phyloP scores from a whole-genome alignment of 1,140 invertebrate species.

The Ylistrum balloti region DNA sequence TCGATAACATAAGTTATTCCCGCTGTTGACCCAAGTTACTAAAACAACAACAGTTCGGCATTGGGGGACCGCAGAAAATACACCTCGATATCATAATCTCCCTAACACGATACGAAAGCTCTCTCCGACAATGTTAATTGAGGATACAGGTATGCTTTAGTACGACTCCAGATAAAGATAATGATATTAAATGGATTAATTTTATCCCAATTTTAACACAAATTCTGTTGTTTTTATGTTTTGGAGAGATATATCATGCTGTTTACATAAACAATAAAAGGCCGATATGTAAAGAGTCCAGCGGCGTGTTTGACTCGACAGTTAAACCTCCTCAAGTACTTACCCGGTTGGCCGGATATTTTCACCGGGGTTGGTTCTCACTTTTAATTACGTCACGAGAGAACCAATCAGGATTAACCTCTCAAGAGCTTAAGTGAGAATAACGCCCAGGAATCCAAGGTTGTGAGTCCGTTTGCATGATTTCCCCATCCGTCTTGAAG shows the following conservation, averaged over 20 bases:
- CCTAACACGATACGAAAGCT: not conserved
- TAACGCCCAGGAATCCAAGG: constrained; percentile 23
- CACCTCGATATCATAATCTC: not conserved
- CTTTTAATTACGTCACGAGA: constrained; percentile 1
- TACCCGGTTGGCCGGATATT: constrained; percentile 24
- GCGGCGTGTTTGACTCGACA: constrained; percentile 3
- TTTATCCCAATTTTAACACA: constrained; percentile 12
- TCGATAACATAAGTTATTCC: not conserved
- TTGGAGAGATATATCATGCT: constrained; percentile 32
- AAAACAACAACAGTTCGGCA: not conserved
- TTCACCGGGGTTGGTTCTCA: constrained; percentile 11
- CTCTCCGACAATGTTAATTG: constrained; percentile 25
- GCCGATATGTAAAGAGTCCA: not conserved
- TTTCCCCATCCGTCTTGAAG: not conserved
- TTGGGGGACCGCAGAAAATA: not conserved
- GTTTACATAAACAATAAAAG: not conserved
- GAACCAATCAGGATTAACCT: constrained; percentile 32
- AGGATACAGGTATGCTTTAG: not conserved
- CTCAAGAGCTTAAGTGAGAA: not conserved
- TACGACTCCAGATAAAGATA: constrained; percentile 14
- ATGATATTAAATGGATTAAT: constrained; percentile 36
- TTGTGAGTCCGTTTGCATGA: constrained; percentile 27
- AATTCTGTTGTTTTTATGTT: constrained; percentile 40
- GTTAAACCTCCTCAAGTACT: not conserved
- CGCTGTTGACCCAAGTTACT: not conserved